phyloP scores from a whole-genome alignment of 2,888 invertebrate species.

The Thalpophila matura region DNA sequence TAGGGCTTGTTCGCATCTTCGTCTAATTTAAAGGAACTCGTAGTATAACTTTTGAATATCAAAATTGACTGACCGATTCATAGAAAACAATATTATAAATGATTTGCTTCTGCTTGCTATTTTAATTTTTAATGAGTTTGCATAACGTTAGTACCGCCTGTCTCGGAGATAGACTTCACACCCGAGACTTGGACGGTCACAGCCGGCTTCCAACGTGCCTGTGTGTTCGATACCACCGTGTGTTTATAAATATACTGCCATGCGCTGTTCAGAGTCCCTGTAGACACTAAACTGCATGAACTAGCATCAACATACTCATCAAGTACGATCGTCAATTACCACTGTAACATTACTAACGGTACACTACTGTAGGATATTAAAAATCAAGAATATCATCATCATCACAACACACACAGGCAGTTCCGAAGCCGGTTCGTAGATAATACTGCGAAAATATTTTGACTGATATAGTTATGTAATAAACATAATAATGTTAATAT shows the following conservation, averaged over 20 bases:
- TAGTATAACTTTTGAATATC: slow-evolving; percentile 62
- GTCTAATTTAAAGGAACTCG: slow-evolving; percentile 56
- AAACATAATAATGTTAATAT: slow-evolving; percentile 88
- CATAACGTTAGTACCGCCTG: slow-evolving; percentile 65
- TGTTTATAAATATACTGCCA: slow-evolving; percentile 38
- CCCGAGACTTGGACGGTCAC: slow-evolving; percentile 61
- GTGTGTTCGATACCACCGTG: slow-evolving; percentile 53
- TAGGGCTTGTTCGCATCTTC: slow-evolving; percentile 70
- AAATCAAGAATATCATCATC: slow-evolving; percentile 39
- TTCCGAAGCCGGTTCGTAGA: slow-evolving; percentile 73
- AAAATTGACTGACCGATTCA: slow-evolving; percentile 76
- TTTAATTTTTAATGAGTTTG: slow-evolving; percentile 70
- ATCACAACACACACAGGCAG: slow-evolving; percentile 60
- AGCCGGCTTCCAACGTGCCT: slow-evolving; percentile 61
- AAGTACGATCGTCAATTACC: slow-evolving; percentile 59
- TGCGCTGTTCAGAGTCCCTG: slow-evolving; percentile 10
- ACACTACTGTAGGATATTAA: slow-evolving; percentile 25
- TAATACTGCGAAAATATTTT: slow-evolving; percentile 87
- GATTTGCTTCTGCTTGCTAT: slow-evolving; percentile 77
- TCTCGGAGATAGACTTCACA: slow-evolving; percentile 56
- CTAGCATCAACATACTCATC: slow-evolving; percentile 21
- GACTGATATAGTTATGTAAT: slow-evolving; percentile 88
- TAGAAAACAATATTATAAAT: slow-evolving; percentile 66
- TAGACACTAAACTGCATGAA: slow-evolving; percentile 10
- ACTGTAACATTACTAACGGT: slow-evolving; percentile 30